Percentiles rank a stretch among this genome's conserved stretches.
Conservation (phyloP, 2,113 vertebrate species). For the Actinemys pallida region DNA sequence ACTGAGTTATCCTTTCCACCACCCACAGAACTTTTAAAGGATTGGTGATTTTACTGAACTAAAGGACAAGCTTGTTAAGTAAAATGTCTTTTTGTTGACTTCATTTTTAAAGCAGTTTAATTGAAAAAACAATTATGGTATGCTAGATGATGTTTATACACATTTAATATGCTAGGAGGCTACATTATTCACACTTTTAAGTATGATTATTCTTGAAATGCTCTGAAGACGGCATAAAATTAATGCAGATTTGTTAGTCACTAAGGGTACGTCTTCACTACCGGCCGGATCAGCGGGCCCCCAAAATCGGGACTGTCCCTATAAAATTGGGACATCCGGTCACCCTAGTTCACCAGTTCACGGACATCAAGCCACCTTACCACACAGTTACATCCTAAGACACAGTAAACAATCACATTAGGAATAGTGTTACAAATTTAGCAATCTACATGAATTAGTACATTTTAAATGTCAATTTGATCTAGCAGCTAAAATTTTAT, state of each 20-base stretch:
- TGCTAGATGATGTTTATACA: constrained; percentile 42
- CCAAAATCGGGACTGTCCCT: too few relatives aligned
- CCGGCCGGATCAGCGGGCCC: too few relatives aligned
- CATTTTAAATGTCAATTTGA: background rate
- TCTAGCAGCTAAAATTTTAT: background rate
- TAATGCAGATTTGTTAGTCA: constrained; percentile 57
- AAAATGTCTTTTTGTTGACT: constrained; percentile 16
- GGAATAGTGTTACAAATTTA: background rate
- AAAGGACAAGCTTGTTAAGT: constrained; percentile 49
- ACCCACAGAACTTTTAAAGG: background rate
- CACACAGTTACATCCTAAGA: background rate
- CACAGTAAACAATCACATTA: background rate
- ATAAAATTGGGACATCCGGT: too few relatives aligned
- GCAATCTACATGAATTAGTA: background rate
- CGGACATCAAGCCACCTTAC: background rate
- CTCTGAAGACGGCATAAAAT: constrained; percentile 67
- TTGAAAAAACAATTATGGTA: constrained; percentile 60
- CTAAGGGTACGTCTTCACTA: background rate
- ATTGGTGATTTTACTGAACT: constrained; percentile 38
- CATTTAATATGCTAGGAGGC: constrained; percentile 9
- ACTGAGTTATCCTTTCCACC: background rate
- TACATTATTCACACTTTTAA: constrained; percentile 68
- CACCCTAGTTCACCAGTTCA: background rate
- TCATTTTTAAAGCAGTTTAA: constrained; percentile 45
- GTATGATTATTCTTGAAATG: constrained; percentile 49